These are phyloP conservation scores for Sparus aurata DNA, from an alignment of 2,797 vertebrate species.

Conservation along the genomic window DNA sequence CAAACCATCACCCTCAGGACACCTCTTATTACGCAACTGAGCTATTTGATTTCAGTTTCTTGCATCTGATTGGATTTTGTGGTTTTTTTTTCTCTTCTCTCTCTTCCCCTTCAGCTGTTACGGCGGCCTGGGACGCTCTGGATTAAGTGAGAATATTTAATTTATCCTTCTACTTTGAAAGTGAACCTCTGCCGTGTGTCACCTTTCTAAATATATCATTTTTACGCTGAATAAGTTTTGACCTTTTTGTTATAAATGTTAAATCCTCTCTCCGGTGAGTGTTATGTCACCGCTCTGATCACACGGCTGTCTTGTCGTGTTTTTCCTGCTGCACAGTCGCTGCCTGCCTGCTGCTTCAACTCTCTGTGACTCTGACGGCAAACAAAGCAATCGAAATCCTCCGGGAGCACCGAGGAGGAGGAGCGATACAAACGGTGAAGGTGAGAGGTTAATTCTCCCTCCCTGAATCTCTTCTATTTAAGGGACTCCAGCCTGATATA, in stretches of 20 bases:
- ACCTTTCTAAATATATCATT: not conserved
- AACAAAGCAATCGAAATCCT: conserved; percentile 90
- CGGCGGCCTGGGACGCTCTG: conserved; percentile 91
- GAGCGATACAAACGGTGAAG: conserved; percentile 94
- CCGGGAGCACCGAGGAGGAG: conserved; percentile 86
- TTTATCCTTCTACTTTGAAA: not conserved
- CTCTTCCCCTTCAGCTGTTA: conserved; percentile 87
- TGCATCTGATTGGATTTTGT: conserved; percentile 29
- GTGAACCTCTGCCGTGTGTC: not conserved
- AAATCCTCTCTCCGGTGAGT: not conserved
- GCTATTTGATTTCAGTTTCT: conserved; percentile 7
- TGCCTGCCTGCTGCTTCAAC: conserved; percentile 25
- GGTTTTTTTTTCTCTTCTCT: not conserved
- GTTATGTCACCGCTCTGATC: not conserved
- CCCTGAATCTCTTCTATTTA: not conserved
- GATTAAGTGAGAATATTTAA: conserved; percentile 85
- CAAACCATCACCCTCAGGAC: not conserved
- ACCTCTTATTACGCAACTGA: conserved; percentile 1
- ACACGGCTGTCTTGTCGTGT: not conserved
- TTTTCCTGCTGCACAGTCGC: not conserved
- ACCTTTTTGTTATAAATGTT: not conserved
- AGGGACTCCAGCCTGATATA: not conserved
- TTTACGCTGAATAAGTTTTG: not conserved
- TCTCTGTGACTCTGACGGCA: conserved; percentile 77
- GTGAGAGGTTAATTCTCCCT: conserved; percentile 72